A percentile compares a stretch with the other conserved stretches of the same genome.
phyloP scores from a whole-genome alignment of 2,113 vertebrate species.

The Seriola aureovittata region DNA sequence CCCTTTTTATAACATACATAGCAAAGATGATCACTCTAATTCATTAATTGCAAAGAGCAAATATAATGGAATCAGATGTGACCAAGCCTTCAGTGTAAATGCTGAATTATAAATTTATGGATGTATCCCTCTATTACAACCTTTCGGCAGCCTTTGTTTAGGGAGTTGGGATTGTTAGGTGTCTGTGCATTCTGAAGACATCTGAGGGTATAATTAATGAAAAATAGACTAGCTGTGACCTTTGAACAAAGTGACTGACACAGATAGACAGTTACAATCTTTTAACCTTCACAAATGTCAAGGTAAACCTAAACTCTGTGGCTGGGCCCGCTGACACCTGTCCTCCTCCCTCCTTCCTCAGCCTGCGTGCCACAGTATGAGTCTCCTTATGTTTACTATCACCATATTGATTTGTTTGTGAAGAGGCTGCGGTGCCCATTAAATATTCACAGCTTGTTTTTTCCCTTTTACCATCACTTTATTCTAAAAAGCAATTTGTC shows the following conservation, averaged over 20 bases:
- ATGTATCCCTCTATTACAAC: conserved; percentile 62
- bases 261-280: conserved; percentile 85
- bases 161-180: conserved; percentile 64
- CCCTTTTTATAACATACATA: not conserved
- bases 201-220: conserved; percentile 85
- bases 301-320: conserved; percentile 76
- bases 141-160: conserved; percentile 56
- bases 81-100: conserved; percentile 24
- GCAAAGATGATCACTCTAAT: not conserved
- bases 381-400: conserved; percentile 77
- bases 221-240: conserved; percentile 83
- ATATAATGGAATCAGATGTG: conserved; percentile 16
- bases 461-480: conserved; percentile 79
- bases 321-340: conserved; percentile 76
- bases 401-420: conserved; percentile 85
- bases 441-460: conserved; percentile 84
- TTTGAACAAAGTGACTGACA: conserved; percentile 86
- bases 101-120: conserved; percentile 59
- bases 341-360: conserved; percentile 65
- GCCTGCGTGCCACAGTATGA: conserved; percentile 64
- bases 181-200: conserved; percentile 68
- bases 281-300: conserved; percentile 89
- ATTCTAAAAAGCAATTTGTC: conserved; percentile 79
- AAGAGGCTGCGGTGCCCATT: conserved; percentile 78
- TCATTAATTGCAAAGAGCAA: not conserved